These are phyloP conservation scores for Caretta caretta DNA, from an alignment of 2,113 vertebrate genomes.

Conservation along the genomic window DNA sequence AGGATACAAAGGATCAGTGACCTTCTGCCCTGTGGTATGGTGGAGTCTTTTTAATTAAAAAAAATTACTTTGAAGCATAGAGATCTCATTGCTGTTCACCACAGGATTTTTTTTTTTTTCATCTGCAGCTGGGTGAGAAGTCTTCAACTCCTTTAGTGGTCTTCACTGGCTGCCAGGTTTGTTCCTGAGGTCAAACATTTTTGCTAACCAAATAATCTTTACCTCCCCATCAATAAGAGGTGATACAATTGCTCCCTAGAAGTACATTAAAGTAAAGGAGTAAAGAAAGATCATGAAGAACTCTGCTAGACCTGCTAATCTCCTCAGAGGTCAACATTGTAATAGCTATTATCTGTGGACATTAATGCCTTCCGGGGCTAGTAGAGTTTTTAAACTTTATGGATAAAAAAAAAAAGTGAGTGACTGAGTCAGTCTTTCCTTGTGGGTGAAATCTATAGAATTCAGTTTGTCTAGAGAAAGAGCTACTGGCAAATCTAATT, in stretches of 20 bases:
- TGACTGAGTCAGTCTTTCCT: not conserved
- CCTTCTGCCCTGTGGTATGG: fast-evolving
- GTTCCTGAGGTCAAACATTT: not conserved
- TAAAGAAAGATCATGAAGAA: not conserved
- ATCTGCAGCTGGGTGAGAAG: fast-evolving
- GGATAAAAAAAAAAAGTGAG: fast-evolving
- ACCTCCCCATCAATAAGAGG: not conserved
- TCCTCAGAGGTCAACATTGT: not conserved
- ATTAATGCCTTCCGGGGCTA: not conserved
- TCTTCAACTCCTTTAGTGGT: not conserved
- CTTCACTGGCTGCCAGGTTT: not conserved
- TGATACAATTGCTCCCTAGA: not conserved
- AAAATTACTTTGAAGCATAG: fast-evolving
- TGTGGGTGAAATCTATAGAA: not conserved
- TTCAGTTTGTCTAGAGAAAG: not conserved
- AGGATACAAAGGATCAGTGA: not conserved
- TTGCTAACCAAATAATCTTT: not conserved
- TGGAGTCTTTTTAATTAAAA: fast-evolving
- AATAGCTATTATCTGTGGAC: not conserved
- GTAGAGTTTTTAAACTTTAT: not conserved
- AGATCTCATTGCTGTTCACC: fast-evolving
- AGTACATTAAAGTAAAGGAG: not conserved
- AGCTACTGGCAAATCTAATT: not conserved
- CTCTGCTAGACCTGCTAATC: not conserved
- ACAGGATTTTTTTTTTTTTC: not conserved